Percentiles rank a stretch among this genome's conserved stretches.
These are phyloP conservation scores for Emydoidea blandingii DNA, from an alignment of 2,797 vertebrate genomes.

Conservation along the genomic window DNA sequence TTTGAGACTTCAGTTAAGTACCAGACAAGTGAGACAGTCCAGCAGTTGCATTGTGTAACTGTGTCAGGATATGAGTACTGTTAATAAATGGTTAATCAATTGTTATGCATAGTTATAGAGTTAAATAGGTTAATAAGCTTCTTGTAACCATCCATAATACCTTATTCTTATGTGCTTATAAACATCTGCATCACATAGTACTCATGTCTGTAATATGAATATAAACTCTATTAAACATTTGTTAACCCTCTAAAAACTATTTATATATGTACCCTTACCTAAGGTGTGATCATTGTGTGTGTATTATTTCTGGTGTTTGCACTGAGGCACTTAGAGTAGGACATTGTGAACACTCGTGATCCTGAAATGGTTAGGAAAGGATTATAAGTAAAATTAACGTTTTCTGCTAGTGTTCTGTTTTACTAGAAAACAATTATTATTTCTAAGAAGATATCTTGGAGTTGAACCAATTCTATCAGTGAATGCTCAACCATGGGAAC, in stretches of 20 bases:
- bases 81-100: constrained; percentile 12
- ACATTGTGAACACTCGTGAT: not conserved
- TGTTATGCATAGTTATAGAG: constrained; percentile 22
- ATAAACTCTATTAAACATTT: not conserved
- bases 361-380: constrained; percentile 19
- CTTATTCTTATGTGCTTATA: constrained; percentile 32
- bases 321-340: not conserved
- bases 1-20: not conserved
- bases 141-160: constrained; percentile 6
- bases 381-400: constrained; percentile 63
- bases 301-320: not conserved
- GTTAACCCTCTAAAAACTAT: not conserved
- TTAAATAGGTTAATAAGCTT: not conserved
- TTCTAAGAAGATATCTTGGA: constrained; percentile 61
- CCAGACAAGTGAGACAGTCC: fast-evolving
- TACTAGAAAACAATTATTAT: constrained; percentile 61
- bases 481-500: constrained; percentile 53
- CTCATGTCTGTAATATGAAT: not conserved
- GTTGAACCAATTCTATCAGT: constrained; percentile 58
- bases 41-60: fast-evolving
- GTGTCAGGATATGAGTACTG: not conserved
- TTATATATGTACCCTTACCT: not conserved
- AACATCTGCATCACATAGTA: not conserved
- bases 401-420: constrained; percentile 60
- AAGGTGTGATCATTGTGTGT: not conserved